These are phyloP conservation scores for Cerastis leucographa DNA, from an alignment of 2,888 invertebrate genomes.

Conservation along the genomic window DNA sequence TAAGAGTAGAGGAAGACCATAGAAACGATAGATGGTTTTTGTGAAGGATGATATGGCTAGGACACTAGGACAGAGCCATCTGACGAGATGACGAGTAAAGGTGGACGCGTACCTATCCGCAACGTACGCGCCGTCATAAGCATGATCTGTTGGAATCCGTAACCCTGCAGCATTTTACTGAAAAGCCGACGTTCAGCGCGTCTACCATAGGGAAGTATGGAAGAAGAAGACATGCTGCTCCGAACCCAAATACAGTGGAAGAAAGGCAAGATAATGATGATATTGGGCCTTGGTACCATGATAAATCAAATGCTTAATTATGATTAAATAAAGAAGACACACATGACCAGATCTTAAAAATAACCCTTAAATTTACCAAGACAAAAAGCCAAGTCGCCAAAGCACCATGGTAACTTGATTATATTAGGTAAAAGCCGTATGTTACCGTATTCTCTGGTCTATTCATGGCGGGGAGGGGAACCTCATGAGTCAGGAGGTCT, in stretches of 20 bases:
- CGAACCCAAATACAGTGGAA: neutral
- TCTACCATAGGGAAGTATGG: neutral
- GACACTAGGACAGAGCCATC: neutral
- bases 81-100: neutral
- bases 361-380: neutral
- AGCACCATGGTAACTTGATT: neutral
- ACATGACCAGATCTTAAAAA: constrained; percentile 13
- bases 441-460: constrained; percentile 32
- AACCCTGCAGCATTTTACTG: no score
- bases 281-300: neutral
- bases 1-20: neutral
- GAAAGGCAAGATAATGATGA: neutral
- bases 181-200: no score
- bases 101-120: no score
- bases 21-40: neutral
- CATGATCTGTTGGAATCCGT: no score
- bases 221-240: neutral
- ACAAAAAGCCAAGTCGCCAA: constrained; percentile 19
- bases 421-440: neutral
- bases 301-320: neutral
- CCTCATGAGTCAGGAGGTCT: constrained; percentile 51
- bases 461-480: constrained; percentile 44
- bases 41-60: neutral
- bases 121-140: no score
- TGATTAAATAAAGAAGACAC: neutral